Percentiles rank a stretch among this genome's conserved stretches.
phyloP scores from a whole-genome alignment of 2,113 vertebrate species.

The Ptyas mucosa region DNA sequence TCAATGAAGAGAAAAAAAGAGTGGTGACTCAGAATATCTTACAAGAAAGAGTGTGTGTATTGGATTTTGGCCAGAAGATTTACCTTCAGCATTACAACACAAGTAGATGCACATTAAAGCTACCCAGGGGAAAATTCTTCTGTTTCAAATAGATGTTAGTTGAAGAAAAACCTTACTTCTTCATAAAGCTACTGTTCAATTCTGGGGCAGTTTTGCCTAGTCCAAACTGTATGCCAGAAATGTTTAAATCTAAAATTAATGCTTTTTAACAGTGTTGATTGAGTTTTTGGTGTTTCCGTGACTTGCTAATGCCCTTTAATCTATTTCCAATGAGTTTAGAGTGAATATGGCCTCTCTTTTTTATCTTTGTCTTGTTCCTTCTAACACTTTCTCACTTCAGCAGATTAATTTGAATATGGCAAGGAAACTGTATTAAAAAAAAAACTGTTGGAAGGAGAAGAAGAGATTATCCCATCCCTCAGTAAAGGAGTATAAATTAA shows the following conservation, averaged over 20 bases:
- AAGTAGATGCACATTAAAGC: neutral
- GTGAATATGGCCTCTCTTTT: neutral
- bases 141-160: neutral
- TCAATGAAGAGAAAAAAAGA: neutral
- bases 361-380: neutral
- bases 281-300: neutral
- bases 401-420: neutral
- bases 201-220: neutral
- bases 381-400: neutral
- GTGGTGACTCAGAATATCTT: neutral
- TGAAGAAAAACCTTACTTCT: neutral
- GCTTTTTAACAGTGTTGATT: neutral
- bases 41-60: neutral
- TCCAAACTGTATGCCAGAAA: neutral
- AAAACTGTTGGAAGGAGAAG: neutral
- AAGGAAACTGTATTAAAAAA: neutral
- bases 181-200: neutral
- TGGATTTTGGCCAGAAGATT: neutral
- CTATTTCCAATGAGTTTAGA: neutral
- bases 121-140: neutral
- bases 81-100: neutral
- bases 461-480: neutral
- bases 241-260: neutral
- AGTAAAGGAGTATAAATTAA: neutral
- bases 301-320: neutral